phyloP scores from a whole-genome alignment of 2,888 invertebrate genomes.

The Muscina levida region DNA sequence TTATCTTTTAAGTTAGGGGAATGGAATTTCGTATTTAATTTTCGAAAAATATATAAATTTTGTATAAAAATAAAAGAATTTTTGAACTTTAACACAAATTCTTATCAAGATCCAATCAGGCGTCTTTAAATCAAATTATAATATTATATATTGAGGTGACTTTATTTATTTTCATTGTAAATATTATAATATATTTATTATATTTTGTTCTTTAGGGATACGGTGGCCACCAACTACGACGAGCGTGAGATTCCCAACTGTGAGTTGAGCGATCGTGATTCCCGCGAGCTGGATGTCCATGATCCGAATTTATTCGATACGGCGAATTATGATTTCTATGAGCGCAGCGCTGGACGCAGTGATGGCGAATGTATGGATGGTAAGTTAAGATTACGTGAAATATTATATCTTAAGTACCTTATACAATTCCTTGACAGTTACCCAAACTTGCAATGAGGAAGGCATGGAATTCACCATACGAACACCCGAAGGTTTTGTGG shows the following conservation, averaged over 20 bases:
- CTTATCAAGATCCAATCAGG: too few relatives aligned
- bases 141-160: too few relatives aligned
- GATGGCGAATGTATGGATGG: constrained; percentile 92
- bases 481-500: constrained; percentile 93
- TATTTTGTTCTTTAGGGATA: constrained; percentile 77
- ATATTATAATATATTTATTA: background rate
- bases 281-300: constrained; percentile 90
- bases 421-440: too few relatives aligned
- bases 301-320: constrained; percentile 93
- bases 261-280: constrained; percentile 93
- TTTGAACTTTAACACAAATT: too few relatives aligned
- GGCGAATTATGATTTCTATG: constrained; percentile 92
- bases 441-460: constrained; percentile 94
- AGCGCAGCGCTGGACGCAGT: constrained; percentile 87
- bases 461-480: constrained; percentile 96
- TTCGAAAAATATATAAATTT: too few relatives aligned
- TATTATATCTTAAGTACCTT: constrained; percentile 50
- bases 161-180: background rate
- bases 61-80: too few relatives aligned
- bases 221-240: constrained; percentile 82
- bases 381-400: constrained; percentile 79
- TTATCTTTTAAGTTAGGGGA: too few relatives aligned
- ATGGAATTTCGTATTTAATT: too few relatives aligned
- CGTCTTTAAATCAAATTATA: too few relatives aligned
- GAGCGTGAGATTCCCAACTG: constrained; percentile 86